Evolutionary conservation across 2,797 vertebrate species (phyloP), one percentile per base, ranked within the genome.

Genomic region (Delichon dasypus): DNA sequence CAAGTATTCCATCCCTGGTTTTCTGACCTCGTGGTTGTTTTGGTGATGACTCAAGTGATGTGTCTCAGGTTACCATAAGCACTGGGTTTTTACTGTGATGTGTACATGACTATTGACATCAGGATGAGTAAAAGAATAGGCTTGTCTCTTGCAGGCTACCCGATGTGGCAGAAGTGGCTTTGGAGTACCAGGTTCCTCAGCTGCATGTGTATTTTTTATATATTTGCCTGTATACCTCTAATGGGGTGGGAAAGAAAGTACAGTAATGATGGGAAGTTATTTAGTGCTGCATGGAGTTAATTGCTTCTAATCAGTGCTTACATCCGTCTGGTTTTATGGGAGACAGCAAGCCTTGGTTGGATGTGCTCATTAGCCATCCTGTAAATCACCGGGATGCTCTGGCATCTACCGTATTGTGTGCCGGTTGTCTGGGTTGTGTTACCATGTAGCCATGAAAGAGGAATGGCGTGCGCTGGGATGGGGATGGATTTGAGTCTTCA

Each of bases 301-400:
- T 99, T 99, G 98, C 98, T 98, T 98, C 98, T 99, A 99, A 99
- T 99, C 98, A 98, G 95, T 98, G 98, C 98, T 98, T 98, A 97
- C 98, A 98, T 99, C 98, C 98, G 98, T 99, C 98, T 99, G 98
- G 97, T 98, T 98, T 98, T 98, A 98, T 97, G 96, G 97, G 97
- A 98, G 98, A 98, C 98, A 99, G 98, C 98, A 99, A 98, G 98
- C 98, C 98, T 98, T 99, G 97, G 97, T 97, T 97, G 98, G 97
- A 97, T 97, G 96, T 98, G 98, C 98, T 99, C 98, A 97, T 99
- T 99, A 99, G 98, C 97, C 97, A 94, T 97, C 97, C 96, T 98
- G 98, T 98, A 98, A 98, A 98, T 98, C 94, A 98, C 96, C 88
- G 92, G 74, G 87, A 94, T 95, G 96, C 79, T 92, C 97, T 98